phyloP scores from a whole-genome alignment of 2,797 vertebrate species.

The Siniperca obscura region DNA sequence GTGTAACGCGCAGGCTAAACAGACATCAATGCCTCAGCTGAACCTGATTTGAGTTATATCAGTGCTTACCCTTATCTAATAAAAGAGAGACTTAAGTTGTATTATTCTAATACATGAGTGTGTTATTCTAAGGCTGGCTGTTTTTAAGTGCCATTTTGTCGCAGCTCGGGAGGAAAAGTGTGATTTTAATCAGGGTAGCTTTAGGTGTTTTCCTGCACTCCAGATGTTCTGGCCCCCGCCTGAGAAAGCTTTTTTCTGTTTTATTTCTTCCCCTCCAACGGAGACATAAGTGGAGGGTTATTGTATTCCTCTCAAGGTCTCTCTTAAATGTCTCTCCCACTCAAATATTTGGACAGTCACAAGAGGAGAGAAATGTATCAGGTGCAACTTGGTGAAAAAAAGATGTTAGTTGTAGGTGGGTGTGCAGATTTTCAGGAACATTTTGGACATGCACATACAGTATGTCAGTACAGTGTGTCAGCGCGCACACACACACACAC shows the following conservation, averaged over 20 bases:
- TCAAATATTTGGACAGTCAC: slow-evolving; percentile 85
- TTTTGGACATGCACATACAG: background rate
- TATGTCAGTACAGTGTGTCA: background rate
- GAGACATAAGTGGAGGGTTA: slow-evolving; percentile 81
- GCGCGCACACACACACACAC: background rate
- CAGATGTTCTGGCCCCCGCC: slow-evolving; percentile 77
- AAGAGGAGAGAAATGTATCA: slow-evolving; percentile 82
- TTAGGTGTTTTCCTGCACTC: slow-evolving; percentile 79
- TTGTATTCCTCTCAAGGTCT: slow-evolving; percentile 80
- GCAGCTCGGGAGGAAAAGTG: slow-evolving; percentile 71
- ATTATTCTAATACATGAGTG: slow-evolving; percentile 76
- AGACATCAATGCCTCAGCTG: slow-evolving; percentile 79
- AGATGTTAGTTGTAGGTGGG: slow-evolving; percentile 31
- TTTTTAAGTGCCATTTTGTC: slow-evolving; percentile 80
- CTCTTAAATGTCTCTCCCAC: slow-evolving; percentile 81
- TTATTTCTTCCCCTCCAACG: slow-evolving; percentile 66
- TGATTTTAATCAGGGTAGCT: slow-evolving; percentile 82
- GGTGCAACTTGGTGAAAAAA: slow-evolving; percentile 59
- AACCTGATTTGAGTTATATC: slow-evolving; percentile 68
- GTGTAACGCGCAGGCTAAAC: slow-evolving; percentile 85
- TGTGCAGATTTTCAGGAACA: slow-evolving; percentile 42
- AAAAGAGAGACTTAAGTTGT: slow-evolving; percentile 75
- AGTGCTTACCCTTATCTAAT: slow-evolving; percentile 76
- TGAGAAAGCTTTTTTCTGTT: slow-evolving; percentile 56
- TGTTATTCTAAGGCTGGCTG: slow-evolving; percentile 77